Base-by-base conservation (phyloP, 1,140 invertebrate genomes). In the Pteromalus puparum region DNA sequence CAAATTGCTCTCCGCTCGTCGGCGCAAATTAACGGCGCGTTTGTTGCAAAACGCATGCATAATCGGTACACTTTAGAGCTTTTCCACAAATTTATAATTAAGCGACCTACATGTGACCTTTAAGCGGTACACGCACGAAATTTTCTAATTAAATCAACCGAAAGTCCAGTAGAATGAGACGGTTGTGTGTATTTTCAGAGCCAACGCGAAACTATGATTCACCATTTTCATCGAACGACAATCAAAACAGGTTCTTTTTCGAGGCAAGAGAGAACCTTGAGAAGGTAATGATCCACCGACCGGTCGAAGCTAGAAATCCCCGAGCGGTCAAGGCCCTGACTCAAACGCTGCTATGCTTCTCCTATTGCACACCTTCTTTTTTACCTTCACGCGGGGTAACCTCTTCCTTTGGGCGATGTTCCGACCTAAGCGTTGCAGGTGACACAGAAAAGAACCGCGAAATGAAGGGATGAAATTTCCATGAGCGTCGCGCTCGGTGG, bases 391-490 rank as follows among this genome's bases (percentile, higher is more conserved):
- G 5, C 21, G 18, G 21, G 18, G 18, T 61, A 61, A 61, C 53
- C 53, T 61, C 53, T 61, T 61, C 53, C 78, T 70, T 26, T 26
- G 24, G 67, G 67, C 67, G 67, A 26, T 70, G 28, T 12, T 13
- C 67, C 67, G 53, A 61, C 53, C 21, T 61, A 34, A 5, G 30
- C 30, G 34, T 9, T 9, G 21, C 73, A n/a, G 30, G 42, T 46
- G 74, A 46, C 73, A 74, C 42, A 68, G 61, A 79, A 83, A 85
- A 90, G 85, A 89, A 81, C n/a, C 85, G 79, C 85, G 87, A 90
- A 90, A 90, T 90, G 88, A 90, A 86, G 86, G 79, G 86, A 89
- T 90, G 89, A 90, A 90, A 90, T 84, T 90, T 90, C 85, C 84
- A 90, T 90, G 89, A 90, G 86, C 67, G 67, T 15, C 28, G 67